Evolutionary conservation across 1,140 invertebrate species (phyloP), one percentile per base, ranked within the genome.

Genomic region (Musca domestica): DNA sequence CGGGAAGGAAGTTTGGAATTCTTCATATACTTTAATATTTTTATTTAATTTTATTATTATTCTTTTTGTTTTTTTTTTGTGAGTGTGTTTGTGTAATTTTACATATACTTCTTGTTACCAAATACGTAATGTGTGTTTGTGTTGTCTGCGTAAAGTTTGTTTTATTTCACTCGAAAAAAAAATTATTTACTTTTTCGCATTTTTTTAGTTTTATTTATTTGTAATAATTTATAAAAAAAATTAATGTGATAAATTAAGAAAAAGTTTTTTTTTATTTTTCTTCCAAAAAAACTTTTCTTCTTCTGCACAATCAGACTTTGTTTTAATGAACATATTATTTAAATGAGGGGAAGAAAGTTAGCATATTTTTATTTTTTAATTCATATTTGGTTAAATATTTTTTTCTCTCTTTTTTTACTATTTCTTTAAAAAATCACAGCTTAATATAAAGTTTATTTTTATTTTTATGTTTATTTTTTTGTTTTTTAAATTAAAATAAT

Each of bases 351-450:
- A 61, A 61, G 17, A 41, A 61, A 61, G 34, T 34, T 61, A 9
- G 3, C 3, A 41, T 34, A 2, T 20, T 61, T 41, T 61, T 30
- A n/a, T 20, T 61, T 41, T 61, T 12, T 58, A n/a, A 30, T 64
- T 64, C 41, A 41, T 64, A 25, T 64, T 64, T 64, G 9, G 10
- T 41, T 41, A 51, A 51, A 20, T 47, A 47, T 7, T 47, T 64
- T 47, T 49, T 47, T 49, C 22, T 49, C 22, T 49, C 54, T 10
- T 54, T 61, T 27, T 49, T 65, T 65, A 25, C 23, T 65, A 49
- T 65, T 65, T 65, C 46, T 65, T 51, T 49, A 47, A 65, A 64
- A 46, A 65, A 65, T 65, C 64, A 65, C 64, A 48, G 64, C 48
- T 65, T 65, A 61, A 61, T 61, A 61, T 61, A 61, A 61, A 10